Conservation (phyloP, 2,113 vertebrate genomes). For the Callocephalon fimbriatum region DNA sequence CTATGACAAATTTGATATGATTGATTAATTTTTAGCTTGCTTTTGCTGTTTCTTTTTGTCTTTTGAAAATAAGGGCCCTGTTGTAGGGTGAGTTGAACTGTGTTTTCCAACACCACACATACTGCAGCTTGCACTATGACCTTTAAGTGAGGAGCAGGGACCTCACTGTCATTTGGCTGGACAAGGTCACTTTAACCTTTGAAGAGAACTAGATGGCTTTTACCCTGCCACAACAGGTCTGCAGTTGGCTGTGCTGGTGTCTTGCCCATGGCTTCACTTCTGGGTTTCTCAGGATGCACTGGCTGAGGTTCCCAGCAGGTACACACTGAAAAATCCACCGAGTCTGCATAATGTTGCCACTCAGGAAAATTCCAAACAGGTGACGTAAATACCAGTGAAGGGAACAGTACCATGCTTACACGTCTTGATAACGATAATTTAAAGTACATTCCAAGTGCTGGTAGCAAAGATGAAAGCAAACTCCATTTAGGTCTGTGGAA, state of each 20-base stretch:
- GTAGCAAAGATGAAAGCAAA: conserved; percentile 1
- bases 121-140: not conserved
- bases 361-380: not conserved
- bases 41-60: not conserved
- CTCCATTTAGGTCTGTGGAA: not conserved
- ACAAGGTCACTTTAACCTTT: not conserved
- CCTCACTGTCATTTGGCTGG: not conserved
- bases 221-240: not conserved
- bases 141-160: not conserved
- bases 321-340: not conserved
- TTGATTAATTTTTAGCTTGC: not conserved
- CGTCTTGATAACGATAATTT: not conserved
- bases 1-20: not conserved
- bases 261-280: not conserved
- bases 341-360: not conserved
- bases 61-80: not conserved
- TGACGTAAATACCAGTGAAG: not conserved
- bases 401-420: accelerated
- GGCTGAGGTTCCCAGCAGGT: not conserved
- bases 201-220: not conserved
- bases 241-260: not conserved
- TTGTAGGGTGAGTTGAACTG: not conserved
- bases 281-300: not conserved
- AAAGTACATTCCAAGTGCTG: not conserved
- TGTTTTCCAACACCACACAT: not conserved